phyloP scores from a whole-genome alignment of 2,888 invertebrate species.

The Lasius fuliginosus region DNA sequence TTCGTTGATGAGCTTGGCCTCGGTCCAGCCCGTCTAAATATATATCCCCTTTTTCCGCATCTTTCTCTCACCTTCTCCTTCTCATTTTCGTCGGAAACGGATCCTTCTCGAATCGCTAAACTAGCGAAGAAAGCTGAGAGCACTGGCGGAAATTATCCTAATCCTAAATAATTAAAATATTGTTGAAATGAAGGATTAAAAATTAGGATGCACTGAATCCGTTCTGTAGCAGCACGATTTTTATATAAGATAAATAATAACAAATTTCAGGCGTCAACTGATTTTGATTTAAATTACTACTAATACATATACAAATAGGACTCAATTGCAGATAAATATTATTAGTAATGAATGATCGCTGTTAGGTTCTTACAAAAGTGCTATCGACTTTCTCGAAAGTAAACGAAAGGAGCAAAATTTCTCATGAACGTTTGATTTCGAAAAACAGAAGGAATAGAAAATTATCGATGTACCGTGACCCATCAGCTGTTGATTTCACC shows the following conservation, averaged over 20 bases:
- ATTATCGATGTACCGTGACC: not conserved
- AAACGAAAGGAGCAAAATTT: not conserved
- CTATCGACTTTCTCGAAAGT: not conserved
- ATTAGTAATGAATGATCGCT: not conserved
- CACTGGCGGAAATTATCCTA: conserved; percentile 2
- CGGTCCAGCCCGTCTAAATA: conserved; percentile 85
- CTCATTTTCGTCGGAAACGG: conserved; percentile 62
- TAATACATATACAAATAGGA: not conserved
- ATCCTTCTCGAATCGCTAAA: conserved; percentile 55
- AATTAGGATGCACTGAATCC: not conserved
- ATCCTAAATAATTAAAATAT: conserved; percentile 1
- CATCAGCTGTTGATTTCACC: conserved; percentile 12
- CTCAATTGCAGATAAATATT: not conserved
- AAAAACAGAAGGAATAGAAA: conserved; percentile 5
- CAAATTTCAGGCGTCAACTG: not conserved
- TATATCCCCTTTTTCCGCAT: conserved; percentile 80
- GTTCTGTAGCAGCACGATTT: not conserved
- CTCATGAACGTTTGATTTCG: not conserved
- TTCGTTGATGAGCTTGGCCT: conserved; percentile 86
- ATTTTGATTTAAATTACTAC: not conserved
- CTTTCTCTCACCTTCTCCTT: conserved; percentile 64
- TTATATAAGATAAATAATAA: not conserved
- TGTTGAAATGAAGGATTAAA: not conserved
- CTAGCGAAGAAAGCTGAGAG: conserved; percentile 50
- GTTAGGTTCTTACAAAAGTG: not conserved